Conservation (phyloP, 2,888 invertebrate genomes). For the Alentia gelatinosa region DNA sequence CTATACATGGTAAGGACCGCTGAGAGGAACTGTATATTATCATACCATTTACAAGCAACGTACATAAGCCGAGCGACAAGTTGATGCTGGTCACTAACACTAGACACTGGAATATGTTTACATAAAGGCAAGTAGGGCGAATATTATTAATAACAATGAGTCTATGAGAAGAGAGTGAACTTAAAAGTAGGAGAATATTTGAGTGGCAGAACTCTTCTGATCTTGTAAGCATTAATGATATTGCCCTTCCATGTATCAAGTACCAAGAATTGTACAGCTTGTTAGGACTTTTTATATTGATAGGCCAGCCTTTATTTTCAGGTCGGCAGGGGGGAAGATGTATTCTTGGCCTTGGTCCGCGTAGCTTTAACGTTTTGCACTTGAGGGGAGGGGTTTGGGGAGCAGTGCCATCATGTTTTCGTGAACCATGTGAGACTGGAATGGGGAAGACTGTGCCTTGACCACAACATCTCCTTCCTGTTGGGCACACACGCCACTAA, state of each 20-base stretch:
- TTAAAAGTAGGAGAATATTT: not conserved
- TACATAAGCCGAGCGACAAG: not conserved
- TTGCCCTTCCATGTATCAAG: not conserved
- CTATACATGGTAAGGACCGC: not conserved
- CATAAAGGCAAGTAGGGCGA: conserved; percentile 41
- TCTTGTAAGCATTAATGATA: not conserved
- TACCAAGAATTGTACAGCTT: not conserved
- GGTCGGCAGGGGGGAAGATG: too few relatives aligned
- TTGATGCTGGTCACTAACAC: conserved; percentile 8
- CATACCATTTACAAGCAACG: conserved; percentile 5
- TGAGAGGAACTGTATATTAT: not conserved
- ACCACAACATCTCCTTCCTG: too few relatives aligned
- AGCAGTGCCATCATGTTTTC: too few relatives aligned
- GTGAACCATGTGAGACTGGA: too few relatives aligned
- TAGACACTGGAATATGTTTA: conserved; percentile 26
- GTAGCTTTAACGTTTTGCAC: not conserved
- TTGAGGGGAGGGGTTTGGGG: not conserved
- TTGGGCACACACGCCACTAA: too few relatives aligned
- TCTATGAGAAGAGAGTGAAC: not conserved
- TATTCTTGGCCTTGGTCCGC: not conserved
- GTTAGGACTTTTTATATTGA: not conserved
- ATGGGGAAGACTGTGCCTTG: too few relatives aligned
- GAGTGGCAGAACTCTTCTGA: not conserved
- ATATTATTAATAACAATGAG: not conserved
- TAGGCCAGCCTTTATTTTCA: not conserved